These are phyloP conservation scores for Zonotrichia leucophrys DNA, from an alignment of 2,113 vertebrate species.

Conservation along the genomic window DNA sequence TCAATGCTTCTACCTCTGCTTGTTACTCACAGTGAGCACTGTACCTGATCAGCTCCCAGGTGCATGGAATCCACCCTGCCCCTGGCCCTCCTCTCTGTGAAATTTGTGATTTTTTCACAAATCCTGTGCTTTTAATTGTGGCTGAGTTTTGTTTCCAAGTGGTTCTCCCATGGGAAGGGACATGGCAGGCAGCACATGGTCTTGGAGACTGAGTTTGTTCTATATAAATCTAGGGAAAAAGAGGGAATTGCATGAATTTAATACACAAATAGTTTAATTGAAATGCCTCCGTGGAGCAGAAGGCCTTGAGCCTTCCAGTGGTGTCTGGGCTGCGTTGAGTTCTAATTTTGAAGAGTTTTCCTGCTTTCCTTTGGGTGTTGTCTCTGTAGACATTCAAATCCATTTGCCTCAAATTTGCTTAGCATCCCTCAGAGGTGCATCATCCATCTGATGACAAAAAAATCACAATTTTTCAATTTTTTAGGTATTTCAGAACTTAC, in stretches of 20 bases:
- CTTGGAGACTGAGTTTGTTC: neutral
- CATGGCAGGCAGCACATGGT: neutral
- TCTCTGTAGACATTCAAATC: neutral
- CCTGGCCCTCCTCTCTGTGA: neutral
- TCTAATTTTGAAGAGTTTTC: neutral
- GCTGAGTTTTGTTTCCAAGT: neutral
- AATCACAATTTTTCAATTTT: neutral
- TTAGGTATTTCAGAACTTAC: neutral
- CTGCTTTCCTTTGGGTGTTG: neutral
- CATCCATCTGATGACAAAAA: neutral
- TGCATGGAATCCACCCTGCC: neutral
- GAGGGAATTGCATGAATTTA: neutral
- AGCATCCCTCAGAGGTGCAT: neutral
- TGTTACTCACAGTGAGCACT: neutral
- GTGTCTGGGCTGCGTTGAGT: rapidly evolving
- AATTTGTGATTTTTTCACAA: neutral
- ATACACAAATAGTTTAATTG: rapidly evolving
- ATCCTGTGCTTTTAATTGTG: neutral
- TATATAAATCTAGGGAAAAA: rapidly evolving
- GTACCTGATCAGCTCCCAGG: neutral
- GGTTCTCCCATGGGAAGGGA: neutral
- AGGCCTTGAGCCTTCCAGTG: neutral
- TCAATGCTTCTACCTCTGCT: neutral
- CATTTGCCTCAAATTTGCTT: neutral
- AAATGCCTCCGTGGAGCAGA: neutral